Percentiles rank a stretch among this genome's conserved stretches.
Conservation (phyloP, 2,888 invertebrate genomes). For the Ophion costatus region DNA sequence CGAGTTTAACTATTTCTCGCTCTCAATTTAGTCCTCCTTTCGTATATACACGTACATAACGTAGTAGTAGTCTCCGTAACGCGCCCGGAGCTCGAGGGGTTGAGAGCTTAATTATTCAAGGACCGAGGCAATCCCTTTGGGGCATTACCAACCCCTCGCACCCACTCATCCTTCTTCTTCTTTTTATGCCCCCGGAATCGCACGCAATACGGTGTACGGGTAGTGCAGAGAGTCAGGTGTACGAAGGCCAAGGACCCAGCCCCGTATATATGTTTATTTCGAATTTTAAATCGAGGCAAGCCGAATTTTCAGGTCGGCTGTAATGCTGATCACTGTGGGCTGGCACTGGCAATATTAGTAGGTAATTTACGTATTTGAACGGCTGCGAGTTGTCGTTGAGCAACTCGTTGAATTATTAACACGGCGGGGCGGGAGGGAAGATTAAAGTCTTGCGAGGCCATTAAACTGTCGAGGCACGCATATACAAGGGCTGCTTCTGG, state of each 20-base stretch:
- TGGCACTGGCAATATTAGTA: not conserved
- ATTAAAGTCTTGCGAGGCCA: too few species aligned
- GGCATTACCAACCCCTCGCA: slow-evolving; percentile 27
- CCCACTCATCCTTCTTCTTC: slow-evolving; percentile 20
- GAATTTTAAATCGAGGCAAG: not conserved
- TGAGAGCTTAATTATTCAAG: slow-evolving; percentile 74
- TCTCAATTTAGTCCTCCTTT: not conserved
- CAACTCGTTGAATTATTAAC: not conserved
- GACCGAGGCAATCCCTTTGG: slow-evolving; percentile 61
- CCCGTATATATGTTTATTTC: not conserved
- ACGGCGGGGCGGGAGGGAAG: too few species aligned
- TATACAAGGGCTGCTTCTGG: too few species aligned
- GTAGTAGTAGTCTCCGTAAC: slow-evolving; percentile 4
- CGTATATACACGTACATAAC: slow-evolving; percentile 3
- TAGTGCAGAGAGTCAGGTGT: too few species aligned
- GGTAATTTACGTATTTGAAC: not conserved
- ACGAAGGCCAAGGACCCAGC: not conserved
- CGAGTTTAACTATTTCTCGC: not conserved
- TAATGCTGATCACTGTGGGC: too few species aligned
- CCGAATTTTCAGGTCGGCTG: not conserved
- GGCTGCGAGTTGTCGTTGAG: not conserved
- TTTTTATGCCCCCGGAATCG: slow-evolving; percentile 38
- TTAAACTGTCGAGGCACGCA: too few species aligned
- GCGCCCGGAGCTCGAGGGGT: slow-evolving; percentile 38
- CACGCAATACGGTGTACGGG: slow-evolving; percentile 48